Base-by-base conservation (phyloP, 2,113 vertebrate species). In the Leucopsar rothschildi region DNA sequence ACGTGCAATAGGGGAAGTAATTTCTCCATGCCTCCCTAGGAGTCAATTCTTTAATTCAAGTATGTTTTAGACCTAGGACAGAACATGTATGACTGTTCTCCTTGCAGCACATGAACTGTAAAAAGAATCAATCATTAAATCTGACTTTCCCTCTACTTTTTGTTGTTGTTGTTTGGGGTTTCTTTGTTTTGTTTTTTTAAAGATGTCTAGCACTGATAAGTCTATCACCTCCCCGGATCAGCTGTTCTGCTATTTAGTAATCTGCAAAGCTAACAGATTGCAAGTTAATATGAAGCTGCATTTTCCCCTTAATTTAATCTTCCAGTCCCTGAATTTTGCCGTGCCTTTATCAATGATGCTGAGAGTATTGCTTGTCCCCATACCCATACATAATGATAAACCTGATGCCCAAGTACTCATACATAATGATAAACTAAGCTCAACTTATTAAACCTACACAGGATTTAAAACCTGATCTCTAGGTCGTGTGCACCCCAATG, bases 241-340 rank as follows among this genome's bases (percentile, higher is more conserved):
- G 40, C 82, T 82, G 75, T 90, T 90, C 23, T 35, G 22, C 50
- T 95, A 80, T 80, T 94, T 82, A 82, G 66, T 61, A 88, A 90
- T 60, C 33, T 5, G 12, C 39, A 91, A 66, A 89, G 84, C 27
- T 29, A 82, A 79, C 29, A 91, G 87, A 89, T 66, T 64, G 39
- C 77, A 89, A 70, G 47, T 66, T 86, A 91, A 89, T 89, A 78
- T 15, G 64, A 91, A 44, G 19, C 52, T 77, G 53, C 5, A 44
- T 85, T 93, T 94, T 23, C 45, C 21, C 16, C 50, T 79, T 90
- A 85, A 82, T 85, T 88, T 94, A 87, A 90, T 93, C 92, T 95
- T 95, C 45, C 72, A 88, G 60, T 65, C 40, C 45, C 21, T 77
- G 81, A 82, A 82, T 82, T 90, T 90, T 70, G 5, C 27, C 77